Evolutionary conservation across 2,888 invertebrate genomes (phyloP).

Genomic region (Antheraea yamamai): DNA sequence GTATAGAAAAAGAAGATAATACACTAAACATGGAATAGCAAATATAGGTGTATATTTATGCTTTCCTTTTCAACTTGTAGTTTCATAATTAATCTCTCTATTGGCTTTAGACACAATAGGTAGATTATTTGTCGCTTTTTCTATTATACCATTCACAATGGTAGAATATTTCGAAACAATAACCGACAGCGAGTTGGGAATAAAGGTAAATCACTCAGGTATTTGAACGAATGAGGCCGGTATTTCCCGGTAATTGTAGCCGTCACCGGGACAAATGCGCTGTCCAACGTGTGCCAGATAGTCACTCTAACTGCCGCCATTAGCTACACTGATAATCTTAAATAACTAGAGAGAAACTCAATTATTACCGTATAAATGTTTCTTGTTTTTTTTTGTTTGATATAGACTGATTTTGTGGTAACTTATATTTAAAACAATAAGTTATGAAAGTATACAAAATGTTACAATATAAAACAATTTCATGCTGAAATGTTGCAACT

Average conservation of each 20-base stretch:
- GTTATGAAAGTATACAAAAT: too few relatives aligned
- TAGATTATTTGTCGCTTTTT: too few relatives aligned
- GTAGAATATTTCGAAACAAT: neutral
- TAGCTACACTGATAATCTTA: conserved; percentile 65
- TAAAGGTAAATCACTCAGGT: conserved; percentile 61
- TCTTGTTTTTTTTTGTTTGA: conserved; percentile 14
- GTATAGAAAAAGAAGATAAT: too few relatives aligned
- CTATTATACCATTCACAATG: too few relatives aligned
- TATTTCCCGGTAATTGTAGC: conserved; percentile 74
- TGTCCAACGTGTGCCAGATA: conserved; percentile 67
- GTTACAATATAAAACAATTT: too few relatives aligned
- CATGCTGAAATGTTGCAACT: too few relatives aligned
- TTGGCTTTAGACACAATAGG: too few relatives aligned
- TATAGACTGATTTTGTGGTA: neutral
- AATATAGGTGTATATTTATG: too few relatives aligned
- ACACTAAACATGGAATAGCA: too few relatives aligned
- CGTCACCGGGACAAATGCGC: conserved; percentile 74
- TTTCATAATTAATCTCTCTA: too few relatives aligned
- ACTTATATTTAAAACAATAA: conserved; percentile 21
- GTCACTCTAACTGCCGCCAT: conserved; percentile 69
- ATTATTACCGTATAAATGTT: conserved; percentile 39
- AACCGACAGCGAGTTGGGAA: conserved; percentile 32
- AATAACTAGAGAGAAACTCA: conserved; percentile 54
- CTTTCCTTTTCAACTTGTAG: too few relatives aligned
- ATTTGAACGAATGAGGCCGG: conserved; percentile 62